phyloP scores from a whole-genome alignment of 2,113 vertebrate species.

The Donacobius atricapilla region DNA sequence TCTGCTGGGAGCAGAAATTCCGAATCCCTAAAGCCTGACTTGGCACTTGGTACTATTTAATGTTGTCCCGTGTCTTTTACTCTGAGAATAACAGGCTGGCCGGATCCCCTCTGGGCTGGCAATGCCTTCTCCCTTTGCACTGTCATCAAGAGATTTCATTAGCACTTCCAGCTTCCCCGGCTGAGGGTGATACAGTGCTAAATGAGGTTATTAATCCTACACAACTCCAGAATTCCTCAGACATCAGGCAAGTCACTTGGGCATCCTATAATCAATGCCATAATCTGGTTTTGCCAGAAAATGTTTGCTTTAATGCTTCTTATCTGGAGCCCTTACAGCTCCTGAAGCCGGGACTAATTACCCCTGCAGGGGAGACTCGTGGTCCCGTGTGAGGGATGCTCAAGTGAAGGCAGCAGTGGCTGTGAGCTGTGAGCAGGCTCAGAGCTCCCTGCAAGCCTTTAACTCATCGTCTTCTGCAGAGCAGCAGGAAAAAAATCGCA shows the following conservation, averaged over 20 bases:
- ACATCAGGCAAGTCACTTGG: constrained; percentile 49
- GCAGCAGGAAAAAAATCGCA: neutral
- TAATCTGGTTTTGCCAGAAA: constrained; percentile 58
- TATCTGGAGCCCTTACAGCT: constrained; percentile 27
- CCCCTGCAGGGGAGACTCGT: neutral
- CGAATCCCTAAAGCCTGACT: neutral
- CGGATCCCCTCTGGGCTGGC: neutral
- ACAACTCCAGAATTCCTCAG: constrained; percentile 19
- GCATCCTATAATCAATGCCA: constrained; percentile 50
- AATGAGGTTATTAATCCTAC: constrained; percentile 64
- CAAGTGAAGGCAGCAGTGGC: neutral
- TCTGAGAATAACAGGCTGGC: neutral
- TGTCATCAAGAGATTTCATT: constrained; percentile 54
- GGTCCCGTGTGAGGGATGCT: neutral
- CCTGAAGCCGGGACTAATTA: constrained; percentile 38
- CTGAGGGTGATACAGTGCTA: constrained; percentile 28
- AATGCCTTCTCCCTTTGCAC: neutral
- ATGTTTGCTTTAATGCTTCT: constrained; percentile 44
- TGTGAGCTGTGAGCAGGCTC: neutral
- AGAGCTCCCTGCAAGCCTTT: neutral
- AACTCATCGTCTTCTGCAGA: neutral
- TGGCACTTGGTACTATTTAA: neutral
- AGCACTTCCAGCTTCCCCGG: neutral
- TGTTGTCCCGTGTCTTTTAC: neutral
- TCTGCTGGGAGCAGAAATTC: constrained; percentile 6